Conservation (phyloP, 2,797 vertebrate species). For the Clarias pachynema region DNA sequence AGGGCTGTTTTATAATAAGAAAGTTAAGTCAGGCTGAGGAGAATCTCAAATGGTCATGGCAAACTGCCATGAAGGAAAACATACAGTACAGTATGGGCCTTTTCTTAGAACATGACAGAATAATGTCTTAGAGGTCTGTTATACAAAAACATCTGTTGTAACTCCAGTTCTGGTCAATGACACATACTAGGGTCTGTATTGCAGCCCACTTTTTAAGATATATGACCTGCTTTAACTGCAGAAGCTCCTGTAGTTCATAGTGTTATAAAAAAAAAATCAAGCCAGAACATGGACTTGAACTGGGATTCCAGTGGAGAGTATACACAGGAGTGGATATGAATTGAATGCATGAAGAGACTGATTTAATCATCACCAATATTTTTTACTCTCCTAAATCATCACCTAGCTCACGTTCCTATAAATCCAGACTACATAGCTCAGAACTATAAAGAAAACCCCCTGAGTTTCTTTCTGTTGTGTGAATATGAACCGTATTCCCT, state of each 20-base stretch:
- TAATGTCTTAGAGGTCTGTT: conserved; percentile 1
- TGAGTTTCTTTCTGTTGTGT: conserved; percentile 22
- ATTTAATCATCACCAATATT: not conserved
- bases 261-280: conserved; percentile 12
- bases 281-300: not conserved
- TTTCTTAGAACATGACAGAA: conserved; percentile 9
- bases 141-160: conserved; percentile 38
- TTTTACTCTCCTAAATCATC: not conserved
- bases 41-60: conserved; percentile 36
- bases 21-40: conserved; percentile 38
- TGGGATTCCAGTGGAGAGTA: not conserved
- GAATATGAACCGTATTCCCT: conserved; percentile 25
- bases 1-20: conserved; percentile 36
- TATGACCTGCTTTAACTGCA: conserved; percentile 21
- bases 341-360: not conserved
- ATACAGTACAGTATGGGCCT: conserved; percentile 8
- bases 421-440: conserved; percentile 39
- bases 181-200: conserved; percentile 22
- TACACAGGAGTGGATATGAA: not conserved
- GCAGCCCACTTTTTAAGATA: conserved; percentile 10
- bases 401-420: not conserved
- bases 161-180: conserved; percentile 36
- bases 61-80: conserved; percentile 41
- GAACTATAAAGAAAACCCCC: conserved; percentile 11
- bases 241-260: not conserved